Evolutionary conservation across 1,140 invertebrate species (phyloP).

Genomic region (Megathymus violae): DNA sequence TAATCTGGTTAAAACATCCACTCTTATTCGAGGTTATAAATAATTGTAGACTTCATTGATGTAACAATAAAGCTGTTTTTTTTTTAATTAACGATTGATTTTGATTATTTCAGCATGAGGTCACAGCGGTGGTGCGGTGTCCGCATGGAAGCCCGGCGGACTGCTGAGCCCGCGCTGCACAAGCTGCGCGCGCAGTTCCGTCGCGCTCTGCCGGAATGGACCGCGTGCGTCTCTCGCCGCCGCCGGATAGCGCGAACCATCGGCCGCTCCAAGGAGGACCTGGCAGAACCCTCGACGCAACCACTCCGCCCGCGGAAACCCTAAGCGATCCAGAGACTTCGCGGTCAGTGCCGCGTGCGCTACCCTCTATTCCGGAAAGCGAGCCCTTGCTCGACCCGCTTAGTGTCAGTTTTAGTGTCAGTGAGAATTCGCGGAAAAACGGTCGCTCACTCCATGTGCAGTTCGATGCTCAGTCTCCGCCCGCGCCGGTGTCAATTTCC

Average conservation of each 20-base stretch:
- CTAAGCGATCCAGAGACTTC: slow-evolving; percentile 67
- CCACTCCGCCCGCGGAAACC: slow-evolving; percentile 58
- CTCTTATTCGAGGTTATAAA: too few species aligned
- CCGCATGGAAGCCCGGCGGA: slow-evolving; percentile 80
- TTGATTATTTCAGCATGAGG: slow-evolving; percentile 72
- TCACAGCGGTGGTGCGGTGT: slow-evolving; percentile 72
- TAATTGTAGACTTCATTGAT: too few species aligned
- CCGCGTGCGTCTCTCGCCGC: slow-evolving; percentile 69
- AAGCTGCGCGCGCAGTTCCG: slow-evolving; percentile 69
- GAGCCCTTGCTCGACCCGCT: slow-evolving; percentile 65
- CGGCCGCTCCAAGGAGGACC: slow-evolving; percentile 77
- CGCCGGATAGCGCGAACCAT: slow-evolving; percentile 68
- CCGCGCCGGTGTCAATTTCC: slow-evolving; percentile 77
- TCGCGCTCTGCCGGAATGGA: slow-evolving; percentile 78
- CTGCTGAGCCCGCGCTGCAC: slow-evolving; percentile 70
- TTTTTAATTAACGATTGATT: not conserved
- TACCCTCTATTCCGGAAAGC: slow-evolving; percentile 69
- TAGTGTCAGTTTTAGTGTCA: slow-evolving; percentile 50
- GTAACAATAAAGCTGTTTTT: not conserved
- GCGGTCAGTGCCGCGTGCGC: slow-evolving; percentile 65
- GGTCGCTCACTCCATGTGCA: slow-evolving; percentile 85
- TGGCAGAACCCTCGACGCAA: slow-evolving; percentile 64
- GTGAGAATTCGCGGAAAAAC: slow-evolving; percentile 56
- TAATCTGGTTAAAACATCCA: too few species aligned
- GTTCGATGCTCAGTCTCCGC: slow-evolving; percentile 81